These are phyloP conservation scores for Danio choprae DNA, from an alignment of 2,797 vertebrate genomes.

Conservation along the genomic window DNA sequence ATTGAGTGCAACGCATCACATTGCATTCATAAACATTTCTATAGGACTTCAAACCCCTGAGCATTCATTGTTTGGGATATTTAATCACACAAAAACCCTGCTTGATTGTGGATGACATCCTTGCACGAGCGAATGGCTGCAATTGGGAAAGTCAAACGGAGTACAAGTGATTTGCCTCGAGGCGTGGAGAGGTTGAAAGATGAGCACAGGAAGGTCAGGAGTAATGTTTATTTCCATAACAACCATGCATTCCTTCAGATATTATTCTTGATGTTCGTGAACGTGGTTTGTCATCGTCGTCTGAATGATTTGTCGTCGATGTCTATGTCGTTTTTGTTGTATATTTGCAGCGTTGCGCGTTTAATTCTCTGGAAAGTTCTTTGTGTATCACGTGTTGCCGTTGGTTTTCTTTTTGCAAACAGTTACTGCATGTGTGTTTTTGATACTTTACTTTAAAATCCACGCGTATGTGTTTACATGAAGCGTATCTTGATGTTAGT, in stretches of 20 bases:
- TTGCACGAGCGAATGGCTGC: conserved; percentile 69
- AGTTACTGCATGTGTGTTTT: neutral
- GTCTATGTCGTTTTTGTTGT: neutral
- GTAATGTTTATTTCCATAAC: conserved; percentile 2
- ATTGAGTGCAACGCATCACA: conserved; percentile 80
- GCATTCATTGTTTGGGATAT: conserved; percentile 66
- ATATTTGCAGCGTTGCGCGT: neutral
- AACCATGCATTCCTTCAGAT: neutral
- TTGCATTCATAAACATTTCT: conserved; percentile 92
- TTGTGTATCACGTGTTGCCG: conserved; percentile 37
- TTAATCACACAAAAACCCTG: conserved; percentile 41
- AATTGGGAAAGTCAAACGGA: conserved; percentile 63
- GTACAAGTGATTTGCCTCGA: conserved; percentile 52
- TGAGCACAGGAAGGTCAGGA: conserved; percentile 90
- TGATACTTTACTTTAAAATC: neutral
- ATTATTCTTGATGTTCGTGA: neutral
- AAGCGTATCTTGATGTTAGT: neutral
- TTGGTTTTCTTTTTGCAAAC: neutral
- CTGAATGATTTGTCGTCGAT: neutral
- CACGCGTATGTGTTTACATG: neutral
- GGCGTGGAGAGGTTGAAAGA: conserved; percentile 84
- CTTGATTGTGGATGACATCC: conserved; percentile 50
- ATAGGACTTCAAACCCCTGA: conserved; percentile 93
- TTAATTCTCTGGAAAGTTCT: conserved; percentile 35
- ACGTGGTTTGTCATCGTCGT: too few relatives aligned